A percentile compares a stretch with the other conserved stretches of the same genome.
Evolutionary conservation across 1,140 invertebrate genomes (phyloP).

Genomic region (Chymomyza costata): DNA sequence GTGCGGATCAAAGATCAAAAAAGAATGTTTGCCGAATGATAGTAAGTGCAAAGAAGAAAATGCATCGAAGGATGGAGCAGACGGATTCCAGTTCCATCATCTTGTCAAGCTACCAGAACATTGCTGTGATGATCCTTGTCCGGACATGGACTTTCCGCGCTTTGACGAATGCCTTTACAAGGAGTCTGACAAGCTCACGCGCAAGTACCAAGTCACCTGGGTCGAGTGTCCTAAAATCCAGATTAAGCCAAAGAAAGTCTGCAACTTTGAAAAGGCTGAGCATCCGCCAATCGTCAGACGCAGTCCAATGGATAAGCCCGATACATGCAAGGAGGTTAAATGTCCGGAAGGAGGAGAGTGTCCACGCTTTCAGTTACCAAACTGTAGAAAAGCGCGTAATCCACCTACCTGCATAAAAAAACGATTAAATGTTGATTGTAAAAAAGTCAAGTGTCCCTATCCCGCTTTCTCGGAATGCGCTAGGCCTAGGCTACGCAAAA

Average conservation of each 20-base stretch:
- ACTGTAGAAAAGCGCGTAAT: slow-evolving; percentile 1
- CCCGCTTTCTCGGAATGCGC: slow-evolving; percentile 33
- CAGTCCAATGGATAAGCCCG: not conserved
- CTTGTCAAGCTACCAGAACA: slow-evolving; percentile 11
- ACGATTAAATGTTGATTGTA: slow-evolving; percentile 1
- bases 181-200: slow-evolving; percentile 39
- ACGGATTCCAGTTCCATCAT: slow-evolving; percentile 26
- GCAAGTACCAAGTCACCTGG: slow-evolving; percentile 55
- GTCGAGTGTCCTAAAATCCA: slow-evolving; percentile 39
- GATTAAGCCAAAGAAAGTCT: slow-evolving; percentile 53
- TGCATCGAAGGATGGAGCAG: not conserved
- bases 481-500: not conserved
- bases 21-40: not conserved
- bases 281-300: slow-evolving; percentile 20
- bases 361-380: slow-evolving; percentile 1
- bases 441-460: slow-evolving; percentile 26
- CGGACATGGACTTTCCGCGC: not conserved
- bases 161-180: slow-evolving; percentile 26
- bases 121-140: slow-evolving; percentile 21
- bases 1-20: not conserved
- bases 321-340: slow-evolving; percentile 2
- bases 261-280: slow-evolving; percentile 19
- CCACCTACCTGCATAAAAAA: slow-evolving; percentile 1
- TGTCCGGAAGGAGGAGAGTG: not conserved
- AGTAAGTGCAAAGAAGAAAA: not conserved